A percentile compares a stretch with the other conserved stretches of the same genome.
Conservation (phyloP, 2,113 vertebrate species). For the Crotalus viridis region DNA sequence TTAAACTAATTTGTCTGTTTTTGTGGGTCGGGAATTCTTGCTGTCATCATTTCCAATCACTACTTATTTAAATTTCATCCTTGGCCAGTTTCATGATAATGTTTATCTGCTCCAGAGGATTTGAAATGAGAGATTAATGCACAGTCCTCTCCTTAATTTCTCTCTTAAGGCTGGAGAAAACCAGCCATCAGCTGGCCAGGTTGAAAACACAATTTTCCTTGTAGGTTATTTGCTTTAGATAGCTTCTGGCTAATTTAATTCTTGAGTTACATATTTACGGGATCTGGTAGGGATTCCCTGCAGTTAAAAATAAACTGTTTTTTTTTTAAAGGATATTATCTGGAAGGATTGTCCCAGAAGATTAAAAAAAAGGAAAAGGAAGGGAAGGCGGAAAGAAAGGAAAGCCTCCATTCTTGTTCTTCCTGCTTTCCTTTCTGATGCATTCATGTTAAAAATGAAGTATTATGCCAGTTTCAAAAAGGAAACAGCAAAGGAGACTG, state of each 20-base stretch:
- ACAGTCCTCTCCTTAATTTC: constrained; percentile 74
- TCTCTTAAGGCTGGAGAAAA: constrained; percentile 74
- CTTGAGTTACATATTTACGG: constrained; percentile 70
- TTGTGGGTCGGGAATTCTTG: constrained; percentile 71
- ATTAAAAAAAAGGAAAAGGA: not conserved
- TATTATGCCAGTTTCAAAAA: not conserved
- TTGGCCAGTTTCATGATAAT: constrained; percentile 81
- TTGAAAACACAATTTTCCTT: constrained; percentile 74
- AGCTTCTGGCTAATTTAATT: constrained; percentile 74
- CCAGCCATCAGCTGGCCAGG: constrained; percentile 74
- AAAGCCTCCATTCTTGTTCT: not conserved
- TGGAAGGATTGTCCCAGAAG: too few relatives aligned
- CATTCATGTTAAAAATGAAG: not conserved
- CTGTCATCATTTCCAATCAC: constrained; percentile 74
- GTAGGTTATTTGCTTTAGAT: constrained; percentile 73
- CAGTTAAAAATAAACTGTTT: constrained; percentile 58
- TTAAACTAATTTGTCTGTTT: constrained; percentile 78
- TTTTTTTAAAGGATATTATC: constrained; percentile 10
- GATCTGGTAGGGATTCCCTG: constrained; percentile 65
- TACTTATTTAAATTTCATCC: constrained; percentile 84
- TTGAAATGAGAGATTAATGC: constrained; percentile 78
- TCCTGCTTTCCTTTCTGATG: constrained; percentile 1
- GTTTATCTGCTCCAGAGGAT: constrained; percentile 79
- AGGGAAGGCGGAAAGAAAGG: not conserved
- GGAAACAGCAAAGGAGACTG: not conserved